Evolutionary conservation across 2,888 invertebrate genomes (phyloP), one percentile per base, ranked within the genome.

Genomic region (Lycia hirtaria): DNA sequence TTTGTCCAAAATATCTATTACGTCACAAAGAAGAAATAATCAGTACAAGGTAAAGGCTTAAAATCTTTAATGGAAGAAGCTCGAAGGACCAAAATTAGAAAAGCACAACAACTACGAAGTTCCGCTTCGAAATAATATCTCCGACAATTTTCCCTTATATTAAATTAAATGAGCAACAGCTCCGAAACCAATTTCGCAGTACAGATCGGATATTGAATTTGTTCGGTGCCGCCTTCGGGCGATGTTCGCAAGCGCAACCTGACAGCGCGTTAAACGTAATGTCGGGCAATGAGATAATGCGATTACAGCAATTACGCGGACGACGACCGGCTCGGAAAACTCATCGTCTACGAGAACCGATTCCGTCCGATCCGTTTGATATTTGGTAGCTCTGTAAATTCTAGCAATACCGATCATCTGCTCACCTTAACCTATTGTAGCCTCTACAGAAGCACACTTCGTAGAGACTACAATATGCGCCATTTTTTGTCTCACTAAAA

Each of bases 231-330:
- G 40, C 20, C 30, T 35, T 15, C 28, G n/a, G 47, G 37, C 30
- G 41, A 24, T 9, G 7, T 6, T 9, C 15, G 26, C 43, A 12
- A 17, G 35, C 37, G 51, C 10, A 69, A 69, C 14, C 48, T 61
- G 56, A 65, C 60, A 55, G 61, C 47, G 55, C 66, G 49, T 61
- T 61, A 60, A 68, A 69, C 64, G 72, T 66, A 69, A 68, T 60
- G 62, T 56, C 47, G 51, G 60, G 37, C 37, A 58, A 54, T 59
- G 14, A 62, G 50, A 55, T 64, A 68, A 71, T 62, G 35, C 59
- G 64, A 69, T 69, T 66, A 68, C 56, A 48, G 62, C 62, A 64
- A 69, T 69, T 60, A 65, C 55, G 51, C 68, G 68, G 65, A 50
- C 63, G 58, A 62, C 57, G 64, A 61, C 60, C 64, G 24, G 14